A percentile compares a stretch with the other conserved stretches of the same genome.
These are phyloP conservation scores for Sphecodes monilicornis DNA, from an alignment of 2,888 invertebrate genomes.

Conservation along the genomic window DNA sequence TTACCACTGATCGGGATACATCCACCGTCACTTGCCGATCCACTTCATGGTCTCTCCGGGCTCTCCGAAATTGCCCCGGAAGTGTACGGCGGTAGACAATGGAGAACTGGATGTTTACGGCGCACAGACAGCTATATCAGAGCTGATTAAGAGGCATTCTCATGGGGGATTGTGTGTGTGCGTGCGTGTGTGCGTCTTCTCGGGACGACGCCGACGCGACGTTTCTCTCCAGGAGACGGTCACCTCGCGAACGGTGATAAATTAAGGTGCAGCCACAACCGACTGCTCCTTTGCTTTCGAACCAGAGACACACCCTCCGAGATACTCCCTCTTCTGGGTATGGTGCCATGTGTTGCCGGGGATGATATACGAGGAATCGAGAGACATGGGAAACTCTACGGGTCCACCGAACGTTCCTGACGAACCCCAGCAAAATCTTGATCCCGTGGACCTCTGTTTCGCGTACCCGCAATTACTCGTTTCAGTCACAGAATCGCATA, in stretches of 20 bases:
- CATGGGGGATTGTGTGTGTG: constrained; percentile 19
- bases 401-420: constrained; percentile 38
- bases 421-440: constrained; percentile 34
- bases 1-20: constrained; percentile 33
- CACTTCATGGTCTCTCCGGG: constrained; percentile 33
- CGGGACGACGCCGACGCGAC: constrained; percentile 44
- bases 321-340: constrained; percentile 64
- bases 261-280: constrained; percentile 72
- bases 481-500: neutral
- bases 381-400: constrained; percentile 62
- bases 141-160: constrained; percentile 73
- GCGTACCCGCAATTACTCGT: neutral
- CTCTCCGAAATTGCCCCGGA: constrained; percentile 31
- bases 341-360: constrained; percentile 78
- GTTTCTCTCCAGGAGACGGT: constrained; percentile 66
- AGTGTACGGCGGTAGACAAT: constrained; percentile 56
- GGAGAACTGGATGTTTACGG: constrained; percentile 57
- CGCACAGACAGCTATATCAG: constrained; percentile 65
- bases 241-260: constrained; percentile 73
- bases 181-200: neutral
- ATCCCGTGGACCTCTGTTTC: neutral
- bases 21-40: constrained; percentile 34
- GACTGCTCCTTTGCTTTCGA: constrained; percentile 67
- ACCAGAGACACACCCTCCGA: constrained; percentile 61
- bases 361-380: constrained; percentile 78